Evolutionary conservation across 2,113 vertebrate genomes (phyloP).

Genomic region (Mixornis gularis): DNA sequence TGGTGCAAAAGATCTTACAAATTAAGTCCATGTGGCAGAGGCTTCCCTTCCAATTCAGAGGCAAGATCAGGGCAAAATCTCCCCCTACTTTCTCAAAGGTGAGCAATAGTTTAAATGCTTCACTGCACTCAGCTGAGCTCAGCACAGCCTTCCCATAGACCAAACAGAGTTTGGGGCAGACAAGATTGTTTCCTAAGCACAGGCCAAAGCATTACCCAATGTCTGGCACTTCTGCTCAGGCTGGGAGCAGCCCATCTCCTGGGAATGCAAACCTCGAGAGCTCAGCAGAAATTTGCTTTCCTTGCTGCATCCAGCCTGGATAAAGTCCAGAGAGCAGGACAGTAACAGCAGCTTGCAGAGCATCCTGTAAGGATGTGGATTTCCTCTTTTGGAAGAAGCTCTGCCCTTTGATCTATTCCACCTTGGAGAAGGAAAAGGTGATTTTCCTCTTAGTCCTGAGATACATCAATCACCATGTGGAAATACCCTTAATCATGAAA

Average conservation of each 20-base stretch:
- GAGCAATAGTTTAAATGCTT: not conserved
- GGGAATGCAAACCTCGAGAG: not conserved
- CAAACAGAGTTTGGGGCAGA: not conserved
- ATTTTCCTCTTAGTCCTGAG: not conserved
- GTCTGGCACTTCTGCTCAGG: not conserved
- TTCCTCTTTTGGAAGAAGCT: not conserved
- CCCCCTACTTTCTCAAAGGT: not conserved
- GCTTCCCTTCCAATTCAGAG: not conserved
- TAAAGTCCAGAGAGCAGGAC: not conserved
- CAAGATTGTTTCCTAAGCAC: not conserved
- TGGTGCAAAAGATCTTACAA: not conserved
- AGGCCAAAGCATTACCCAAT: not conserved
- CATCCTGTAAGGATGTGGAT: not conserved
- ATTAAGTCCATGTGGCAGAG: not conserved
- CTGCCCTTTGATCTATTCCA: not conserved
- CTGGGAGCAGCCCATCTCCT: not conserved
- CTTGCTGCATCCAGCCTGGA: not conserved
- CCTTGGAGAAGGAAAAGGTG: not conserved
- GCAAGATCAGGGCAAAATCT: not conserved
- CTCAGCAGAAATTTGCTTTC: not conserved
- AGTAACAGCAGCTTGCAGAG: not conserved
- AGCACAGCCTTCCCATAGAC: not conserved
- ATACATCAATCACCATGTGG: not conserved
- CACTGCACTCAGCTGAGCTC: not conserved
- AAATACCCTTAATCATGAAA: not conserved